A percentile compares a stretch with the other conserved stretches of the same genome.
phyloP scores from a whole-genome alignment of 2,113 vertebrate genomes.

The Ammodytes marinus region DNA sequence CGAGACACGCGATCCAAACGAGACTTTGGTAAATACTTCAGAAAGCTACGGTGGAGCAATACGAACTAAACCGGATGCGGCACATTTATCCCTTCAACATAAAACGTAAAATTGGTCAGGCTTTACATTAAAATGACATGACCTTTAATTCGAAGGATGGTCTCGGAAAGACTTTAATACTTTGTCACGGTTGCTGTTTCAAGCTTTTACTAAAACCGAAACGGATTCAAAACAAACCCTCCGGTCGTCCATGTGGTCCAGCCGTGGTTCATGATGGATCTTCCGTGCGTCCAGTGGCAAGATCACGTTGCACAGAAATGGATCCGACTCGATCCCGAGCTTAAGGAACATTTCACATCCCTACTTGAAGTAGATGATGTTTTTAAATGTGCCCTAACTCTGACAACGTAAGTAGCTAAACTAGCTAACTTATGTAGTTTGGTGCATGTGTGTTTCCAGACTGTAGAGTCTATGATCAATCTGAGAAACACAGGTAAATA shows the following conservation, averaged over 20 bases:
- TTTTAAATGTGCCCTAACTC: conserved; percentile 65
- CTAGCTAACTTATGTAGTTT: background rate
- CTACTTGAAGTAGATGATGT: conserved; percentile 76
- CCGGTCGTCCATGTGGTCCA: too few species aligned
- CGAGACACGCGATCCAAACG: conserved; percentile 38
- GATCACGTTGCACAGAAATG: conserved; percentile 79
- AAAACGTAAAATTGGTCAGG: background rate
- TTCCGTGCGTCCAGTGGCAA: conserved; percentile 79
- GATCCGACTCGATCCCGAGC: conserved; percentile 61
- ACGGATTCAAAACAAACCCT: conserved; percentile 24
- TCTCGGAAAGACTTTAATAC: background rate
- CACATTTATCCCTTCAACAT: conserved; percentile 28
- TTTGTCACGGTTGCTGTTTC: too few species aligned
- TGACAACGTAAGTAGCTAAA: conserved; percentile 73
- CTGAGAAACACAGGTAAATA: background rate
- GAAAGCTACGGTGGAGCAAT: background rate
- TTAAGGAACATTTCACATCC: conserved; percentile 63
- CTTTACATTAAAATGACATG: too few species aligned
- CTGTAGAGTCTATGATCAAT: background rate
- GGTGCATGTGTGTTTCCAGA: background rate
- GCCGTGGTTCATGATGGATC: conserved; percentile 71
- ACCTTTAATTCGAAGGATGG: conserved; percentile 46
- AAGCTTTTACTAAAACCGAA: background rate
- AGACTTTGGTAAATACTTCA: background rate
- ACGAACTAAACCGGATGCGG: background rate